Evolutionary conservation across 2,797 vertebrate genomes (phyloP).

Genomic region (Natrix natrix): DNA sequence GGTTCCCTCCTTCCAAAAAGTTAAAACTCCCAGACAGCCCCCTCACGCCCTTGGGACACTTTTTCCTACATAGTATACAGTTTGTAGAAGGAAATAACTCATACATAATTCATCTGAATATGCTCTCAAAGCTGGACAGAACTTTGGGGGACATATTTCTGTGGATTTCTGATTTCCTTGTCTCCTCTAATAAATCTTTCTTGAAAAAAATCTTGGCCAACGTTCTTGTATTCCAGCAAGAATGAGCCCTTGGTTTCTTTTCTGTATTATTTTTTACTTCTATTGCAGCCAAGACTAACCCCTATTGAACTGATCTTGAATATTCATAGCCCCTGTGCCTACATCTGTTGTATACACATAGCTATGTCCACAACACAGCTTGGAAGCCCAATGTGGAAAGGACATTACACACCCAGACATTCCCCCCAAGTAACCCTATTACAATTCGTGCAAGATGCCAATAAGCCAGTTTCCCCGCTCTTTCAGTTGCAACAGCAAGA

Average conservation of each 20-base stretch:
- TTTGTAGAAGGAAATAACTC: background rate
- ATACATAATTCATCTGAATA: background rate
- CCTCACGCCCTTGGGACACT: background rate
- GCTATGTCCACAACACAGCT: background rate
- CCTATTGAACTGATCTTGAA: background rate
- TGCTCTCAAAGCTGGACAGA: background rate
- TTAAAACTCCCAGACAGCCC: background rate
- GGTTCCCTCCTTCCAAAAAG: background rate
- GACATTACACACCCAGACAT: background rate
- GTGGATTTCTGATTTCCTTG: background rate
- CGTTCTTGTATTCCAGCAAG: background rate
- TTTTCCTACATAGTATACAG: background rate
- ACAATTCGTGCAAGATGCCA: too few relatives aligned
- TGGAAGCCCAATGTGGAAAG: background rate
- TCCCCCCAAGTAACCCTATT: too few relatives aligned
- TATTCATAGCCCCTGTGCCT: background rate
- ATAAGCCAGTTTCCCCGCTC: background rate
- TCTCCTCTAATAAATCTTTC: background rate
- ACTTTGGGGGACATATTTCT: too few relatives aligned
- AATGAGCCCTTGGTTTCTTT: background rate
- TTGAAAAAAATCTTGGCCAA: background rate
- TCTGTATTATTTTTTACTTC: background rate
- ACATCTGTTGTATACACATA: background rate
- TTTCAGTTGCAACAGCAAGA: background rate
- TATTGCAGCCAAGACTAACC: background rate